Base-by-base conservation (phyloP, 2,888 invertebrate species). In the Pterostichus madidus region DNA sequence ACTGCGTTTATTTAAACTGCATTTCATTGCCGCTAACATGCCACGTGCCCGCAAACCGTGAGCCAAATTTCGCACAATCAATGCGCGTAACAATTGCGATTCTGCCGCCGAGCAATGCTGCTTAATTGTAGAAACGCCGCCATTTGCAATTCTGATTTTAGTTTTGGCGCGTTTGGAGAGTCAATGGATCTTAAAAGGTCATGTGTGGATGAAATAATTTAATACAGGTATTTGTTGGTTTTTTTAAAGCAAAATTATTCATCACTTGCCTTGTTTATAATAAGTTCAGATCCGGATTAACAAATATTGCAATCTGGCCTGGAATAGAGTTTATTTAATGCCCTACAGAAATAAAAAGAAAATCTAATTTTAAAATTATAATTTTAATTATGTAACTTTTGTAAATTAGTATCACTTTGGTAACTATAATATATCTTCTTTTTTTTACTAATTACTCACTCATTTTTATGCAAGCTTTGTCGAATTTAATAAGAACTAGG, bases 1-100 rank as follows among this genome's bases (percentile, higher is more conserved):
- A 78, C 53, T 44, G 52, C 56, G 59, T 78, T 78, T 61, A 78
- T 61, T 61, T 78, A 78, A 78, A 78, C 78, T 78, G 78, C 78
- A 78, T 78, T 78, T 78, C 59, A 56, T 39, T 56, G 59, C 78
- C 61, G 35, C 44, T 13, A 10, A 56, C 8, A 13, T 6, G 56
- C 76, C 78, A 78, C 78, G 78, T 78, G 78, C 24, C 17, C 17
- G n/a, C 7, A 49, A 35, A 49, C 73, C 71, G 39, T 71, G 71
- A 73, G 35, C 61, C 39, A 78, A 61, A 78, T 44, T 78, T 78
- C 44, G 61, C 24, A 15, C 49, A 49, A 53, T 75, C 35, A 6
- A 52, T 24, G 49, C n/a, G 64, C 68, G 44, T 44, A 75, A 75
- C 75, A 75, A 52, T 75, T 75, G 15, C 39, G 52, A 32, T 17